phyloP scores from a whole-genome alignment of 2,797 vertebrate species.

The Crenichthys baileyi region DNA sequence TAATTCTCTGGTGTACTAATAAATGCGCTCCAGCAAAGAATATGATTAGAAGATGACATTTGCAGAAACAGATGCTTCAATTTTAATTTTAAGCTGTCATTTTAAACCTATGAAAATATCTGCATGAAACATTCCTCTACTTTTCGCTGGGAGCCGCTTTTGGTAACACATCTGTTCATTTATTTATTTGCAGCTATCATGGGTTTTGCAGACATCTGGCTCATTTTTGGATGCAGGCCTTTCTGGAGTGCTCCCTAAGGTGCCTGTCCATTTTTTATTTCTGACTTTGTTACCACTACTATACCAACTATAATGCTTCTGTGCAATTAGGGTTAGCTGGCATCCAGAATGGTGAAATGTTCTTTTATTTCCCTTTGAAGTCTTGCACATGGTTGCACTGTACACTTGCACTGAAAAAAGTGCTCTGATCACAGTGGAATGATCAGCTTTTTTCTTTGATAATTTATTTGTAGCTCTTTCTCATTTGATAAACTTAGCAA shows the following conservation, averaged over 20 bases:
- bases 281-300: constrained; percentile 25
- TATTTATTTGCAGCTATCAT: constrained; percentile 37
- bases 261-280: constrained; percentile 34
- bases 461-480: constrained; percentile 21
- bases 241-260: constrained; percentile 40
- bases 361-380: constrained; percentile 37
- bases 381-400: constrained; percentile 31
- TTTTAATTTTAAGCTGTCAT: constrained; percentile 17
- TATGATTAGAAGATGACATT: background rate
- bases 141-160: constrained; percentile 9
- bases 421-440: constrained; percentile 10
- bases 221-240: constrained; percentile 43
- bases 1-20: constrained; percentile 18
- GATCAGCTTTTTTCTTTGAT: constrained; percentile 25
- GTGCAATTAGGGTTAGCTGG: constrained; percentile 41
- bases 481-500: constrained; percentile 25
- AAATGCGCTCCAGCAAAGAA: constrained; percentile 2
- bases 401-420: constrained; percentile 24
- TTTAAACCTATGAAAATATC: constrained; percentile 20
- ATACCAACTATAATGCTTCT: constrained; percentile 27
- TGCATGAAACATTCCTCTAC: constrained; percentile 15
- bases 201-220: constrained; percentile 49
- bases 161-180: constrained; percentile 37
- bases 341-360: constrained; percentile 27
- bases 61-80: constrained; percentile 3